phyloP scores from a whole-genome alignment of 2,888 invertebrate genomes.

The Eristalis tenax region DNA sequence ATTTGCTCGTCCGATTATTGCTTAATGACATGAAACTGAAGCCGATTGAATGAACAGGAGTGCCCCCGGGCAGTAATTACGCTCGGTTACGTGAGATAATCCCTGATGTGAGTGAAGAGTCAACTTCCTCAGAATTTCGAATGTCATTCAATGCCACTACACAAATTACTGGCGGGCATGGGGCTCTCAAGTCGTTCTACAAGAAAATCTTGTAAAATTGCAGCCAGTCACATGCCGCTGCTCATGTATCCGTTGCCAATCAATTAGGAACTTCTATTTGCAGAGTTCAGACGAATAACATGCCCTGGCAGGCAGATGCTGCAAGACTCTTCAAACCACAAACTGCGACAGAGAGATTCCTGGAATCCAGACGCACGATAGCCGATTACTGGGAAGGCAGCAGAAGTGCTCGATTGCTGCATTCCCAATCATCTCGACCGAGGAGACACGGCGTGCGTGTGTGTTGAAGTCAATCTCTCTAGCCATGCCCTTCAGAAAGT shows the following conservation, averaged over 20 bases:
- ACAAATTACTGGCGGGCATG: background rate
- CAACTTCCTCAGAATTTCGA: background rate
- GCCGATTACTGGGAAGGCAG: background rate
- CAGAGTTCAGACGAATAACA: background rate
- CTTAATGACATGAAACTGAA: background rate
- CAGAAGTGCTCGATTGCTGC: background rate
- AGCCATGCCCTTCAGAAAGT: background rate
- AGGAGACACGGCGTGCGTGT: background rate
- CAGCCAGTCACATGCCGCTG: background rate
- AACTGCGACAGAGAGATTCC: background rate
- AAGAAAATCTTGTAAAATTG: background rate
- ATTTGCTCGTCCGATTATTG: background rate
- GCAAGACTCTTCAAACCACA: background rate
- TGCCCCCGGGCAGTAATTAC: background rate
- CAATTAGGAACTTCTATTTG: background rate
- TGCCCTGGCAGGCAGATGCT: background rate
- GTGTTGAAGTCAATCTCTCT: background rate
- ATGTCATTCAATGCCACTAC: background rate
- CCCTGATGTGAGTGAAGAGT: background rate
- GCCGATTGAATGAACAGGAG: background rate
- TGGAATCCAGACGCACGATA: background rate
- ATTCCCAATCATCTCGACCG: background rate
- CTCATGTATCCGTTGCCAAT: background rate
- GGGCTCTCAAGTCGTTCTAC: background rate
- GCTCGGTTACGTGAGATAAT: background rate